Base-by-base conservation (phyloP, 2,888 invertebrate species). In the Stenodema calcarata region DNA sequence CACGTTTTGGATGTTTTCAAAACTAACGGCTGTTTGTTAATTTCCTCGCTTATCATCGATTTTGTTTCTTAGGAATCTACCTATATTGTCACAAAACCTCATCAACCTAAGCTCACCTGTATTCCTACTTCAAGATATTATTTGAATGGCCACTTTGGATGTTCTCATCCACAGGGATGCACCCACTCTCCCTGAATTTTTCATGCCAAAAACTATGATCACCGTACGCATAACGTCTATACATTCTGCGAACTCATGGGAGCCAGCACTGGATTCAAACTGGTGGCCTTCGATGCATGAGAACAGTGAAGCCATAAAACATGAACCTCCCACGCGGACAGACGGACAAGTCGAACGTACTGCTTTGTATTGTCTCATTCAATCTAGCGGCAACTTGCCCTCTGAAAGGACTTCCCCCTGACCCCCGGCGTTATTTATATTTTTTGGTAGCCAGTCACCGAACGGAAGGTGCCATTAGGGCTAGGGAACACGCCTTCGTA, bases 401-500 rank as follows among this genome's bases (percentile, higher is more conserved):
- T 28, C 18, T 44, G 47, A 79, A 50, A 35, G 16, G 79, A 79
- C 42, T 11, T 28, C 79, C 44, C 44, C 79, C 76, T 42, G 28
- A 30, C 50, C 79, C 18, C 73, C 73, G 30, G 30, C 54, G 54
- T 80, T 80, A 30, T 50, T 80, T 30, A 54, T 54, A 70, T 83
- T 83, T 83, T 83, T 28, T 50, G 50, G 47, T 79, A 79, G 73
- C 47, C 30, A 18, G 69, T 28, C 62, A 62, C 35, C 54, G 41
- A 54, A 62, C 84, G 47, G 76, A 47, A 28, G 76, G 82, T 82
- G 82, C 82, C 69, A 69, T 69, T 70, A 28, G 82, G 18, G 69
- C 50, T 30, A 80, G 82, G 23, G 62, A 62, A 69, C 82, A 82
- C 82, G 42, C 82, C 82, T 82, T 41, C 35, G 35, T 42, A 84